phyloP scores from a whole-genome alignment of 2,888 invertebrate species.

The Ichneumoninae sp. region DNA sequence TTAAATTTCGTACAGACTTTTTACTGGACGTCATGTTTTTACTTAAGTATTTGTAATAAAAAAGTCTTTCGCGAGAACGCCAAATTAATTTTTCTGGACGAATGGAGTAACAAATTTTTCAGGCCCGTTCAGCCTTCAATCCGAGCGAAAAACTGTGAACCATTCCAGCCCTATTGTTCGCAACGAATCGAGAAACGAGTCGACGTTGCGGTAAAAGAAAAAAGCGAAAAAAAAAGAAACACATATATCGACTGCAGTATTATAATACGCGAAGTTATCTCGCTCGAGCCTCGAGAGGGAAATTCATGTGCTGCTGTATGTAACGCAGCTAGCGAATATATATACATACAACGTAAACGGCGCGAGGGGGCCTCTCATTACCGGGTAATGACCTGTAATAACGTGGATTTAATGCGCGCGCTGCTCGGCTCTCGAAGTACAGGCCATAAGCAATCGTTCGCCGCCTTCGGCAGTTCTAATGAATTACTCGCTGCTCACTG shows the following conservation, averaged over 20 bases:
- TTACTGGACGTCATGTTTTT: too few relatives aligned
- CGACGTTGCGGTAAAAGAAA: neutral
- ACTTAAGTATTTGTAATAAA: too few relatives aligned
- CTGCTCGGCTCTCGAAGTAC: constrained; percentile 68
- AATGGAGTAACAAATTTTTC: too few relatives aligned
- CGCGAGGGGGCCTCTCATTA: constrained; percentile 78
- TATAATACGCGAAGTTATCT: constrained; percentile 42
- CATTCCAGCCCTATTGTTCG: too few relatives aligned
- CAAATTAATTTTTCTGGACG: too few relatives aligned
- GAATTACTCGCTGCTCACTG: constrained; percentile 74
- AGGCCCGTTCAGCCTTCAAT: too few relatives aligned
- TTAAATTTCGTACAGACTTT: too few relatives aligned
- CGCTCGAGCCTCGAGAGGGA: constrained; percentile 22
- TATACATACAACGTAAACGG: constrained; percentile 72
- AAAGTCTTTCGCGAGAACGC: too few relatives aligned
- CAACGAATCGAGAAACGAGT: too few relatives aligned
- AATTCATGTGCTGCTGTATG: constrained; percentile 29
- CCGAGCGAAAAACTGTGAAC: too few relatives aligned
- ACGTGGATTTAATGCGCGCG: constrained; percentile 79
- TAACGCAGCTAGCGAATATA: constrained; percentile 25
- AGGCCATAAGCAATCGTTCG: constrained; percentile 77
- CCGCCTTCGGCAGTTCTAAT: constrained; percentile 80
- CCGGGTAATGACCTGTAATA: constrained; percentile 80
- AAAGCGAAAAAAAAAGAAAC: neutral
- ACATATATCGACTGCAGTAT: neutral